phyloP scores from a whole-genome alignment of 2,888 invertebrate species.

The Osedax frankpressi region DNA sequence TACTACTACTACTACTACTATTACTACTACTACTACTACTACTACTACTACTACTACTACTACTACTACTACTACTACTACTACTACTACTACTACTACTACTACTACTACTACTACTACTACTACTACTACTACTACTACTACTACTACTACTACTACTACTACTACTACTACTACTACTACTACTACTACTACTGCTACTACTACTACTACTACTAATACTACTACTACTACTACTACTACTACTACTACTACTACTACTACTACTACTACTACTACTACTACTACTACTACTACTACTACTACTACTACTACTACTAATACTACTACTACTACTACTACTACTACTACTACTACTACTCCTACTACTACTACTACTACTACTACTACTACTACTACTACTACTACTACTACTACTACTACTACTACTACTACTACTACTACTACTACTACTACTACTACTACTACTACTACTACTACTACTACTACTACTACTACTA shows the following conservation, averaged over 20 bases:
- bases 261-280: constrained; percentile 1
- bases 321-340: background rate
- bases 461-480: constrained; percentile 9
- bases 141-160: constrained; percentile 3
- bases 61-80: constrained; percentile 1
- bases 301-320: constrained; percentile 1
- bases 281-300: constrained; percentile 3
- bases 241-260: constrained; percentile 1
- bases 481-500: constrained; percentile 12
- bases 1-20: constrained; percentile 1
- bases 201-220: background rate
- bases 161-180: constrained; percentile 3
- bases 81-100: constrained; percentile 3
- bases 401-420: background rate
- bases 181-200: constrained; percentile 1
- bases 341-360: background rate
- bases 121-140: constrained; percentile 3
- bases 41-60: constrained; percentile 1
- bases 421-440: constrained; percentile 1
- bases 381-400: background rate
- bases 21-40: constrained; percentile 1
- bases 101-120: constrained; percentile 1
- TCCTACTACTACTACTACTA: background rate
- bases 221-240: constrained; percentile 1
- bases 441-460: background rate